A percentile compares a stretch with the other conserved stretches of the same genome.
Evolutionary conservation across 2,888 invertebrate species (phyloP).

Genomic region (Sminthurinus aureus): DNA sequence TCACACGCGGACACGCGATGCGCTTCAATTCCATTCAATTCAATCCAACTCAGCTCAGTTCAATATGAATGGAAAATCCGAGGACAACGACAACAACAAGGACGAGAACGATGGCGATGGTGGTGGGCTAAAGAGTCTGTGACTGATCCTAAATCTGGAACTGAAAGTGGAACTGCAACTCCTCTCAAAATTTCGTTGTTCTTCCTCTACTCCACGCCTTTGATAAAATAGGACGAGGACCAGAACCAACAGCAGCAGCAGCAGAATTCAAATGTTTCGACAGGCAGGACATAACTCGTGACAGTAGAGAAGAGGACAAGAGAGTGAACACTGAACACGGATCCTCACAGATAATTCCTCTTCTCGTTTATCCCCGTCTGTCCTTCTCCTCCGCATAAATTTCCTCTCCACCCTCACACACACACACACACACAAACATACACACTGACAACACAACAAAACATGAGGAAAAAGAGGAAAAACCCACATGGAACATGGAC

Average conservation of each 20-base stretch:
- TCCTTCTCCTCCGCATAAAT: background rate
- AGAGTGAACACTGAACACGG: background rate
- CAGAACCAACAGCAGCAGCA: too few relatives aligned
- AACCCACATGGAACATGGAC: background rate
- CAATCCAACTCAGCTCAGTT: too few relatives aligned
- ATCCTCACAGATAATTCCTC: constrained; percentile 13
- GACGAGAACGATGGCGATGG: too few relatives aligned
- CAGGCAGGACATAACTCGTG: constrained; percentile 13
- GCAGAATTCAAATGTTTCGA: too few relatives aligned
- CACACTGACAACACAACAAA: background rate
- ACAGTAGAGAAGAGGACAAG: background rate
- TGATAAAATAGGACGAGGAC: too few relatives aligned
- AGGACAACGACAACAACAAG: too few relatives aligned
- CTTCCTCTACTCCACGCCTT: too few relatives aligned
- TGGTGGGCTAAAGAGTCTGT: too few relatives aligned
- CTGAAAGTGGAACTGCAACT: too few relatives aligned
- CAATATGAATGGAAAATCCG: too few relatives aligned
- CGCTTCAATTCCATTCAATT: background rate
- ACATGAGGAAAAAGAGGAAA: background rate
- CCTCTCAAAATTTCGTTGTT: too few relatives aligned
- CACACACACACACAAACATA: background rate
- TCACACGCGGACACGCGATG: background rate
- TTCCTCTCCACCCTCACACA: background rate
- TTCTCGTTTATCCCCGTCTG: background rate
- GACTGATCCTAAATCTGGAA: too few relatives aligned